These are phyloP conservation scores for Euzophera pinguis DNA, from an alignment of 2,888 invertebrate genomes.

Conservation along the genomic window DNA sequence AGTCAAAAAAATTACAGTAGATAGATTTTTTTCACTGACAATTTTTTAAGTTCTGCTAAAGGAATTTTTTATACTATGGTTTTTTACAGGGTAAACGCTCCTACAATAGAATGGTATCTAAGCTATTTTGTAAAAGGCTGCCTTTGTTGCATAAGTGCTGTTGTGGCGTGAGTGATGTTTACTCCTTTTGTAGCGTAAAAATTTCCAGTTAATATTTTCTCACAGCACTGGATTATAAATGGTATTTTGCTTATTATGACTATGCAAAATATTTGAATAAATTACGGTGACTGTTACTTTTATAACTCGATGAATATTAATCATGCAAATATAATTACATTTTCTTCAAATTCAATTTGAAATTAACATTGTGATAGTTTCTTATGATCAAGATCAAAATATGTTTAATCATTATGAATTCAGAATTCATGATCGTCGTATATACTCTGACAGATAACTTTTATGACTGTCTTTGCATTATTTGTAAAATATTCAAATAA, in stretches of 20 bases:
- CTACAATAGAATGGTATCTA: constrained; percentile 31
- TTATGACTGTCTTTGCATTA: too few relatives aligned
- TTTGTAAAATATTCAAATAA: too few relatives aligned
- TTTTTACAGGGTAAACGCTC: constrained; percentile 25
- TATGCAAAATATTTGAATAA: constrained; percentile 6
- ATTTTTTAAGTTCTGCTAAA: not conserved
- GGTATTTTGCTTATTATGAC: constrained; percentile 11
- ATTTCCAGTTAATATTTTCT: constrained; percentile 39
- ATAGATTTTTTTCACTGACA: constrained; percentile 3
- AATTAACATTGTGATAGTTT: too few relatives aligned
- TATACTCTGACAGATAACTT: too few relatives aligned
- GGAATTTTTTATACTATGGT: constrained; percentile 26
- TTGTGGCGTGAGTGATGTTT: constrained; percentile 44
- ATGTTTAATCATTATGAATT: too few relatives aligned
- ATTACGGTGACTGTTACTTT: constrained; percentile 5
- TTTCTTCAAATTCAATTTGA: too few relatives aligned
- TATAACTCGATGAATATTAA: not conserved
- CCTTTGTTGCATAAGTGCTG: constrained; percentile 45
- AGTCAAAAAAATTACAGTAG: constrained; percentile 15
- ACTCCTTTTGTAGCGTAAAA: constrained; percentile 38
- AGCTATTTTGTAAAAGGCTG: constrained; percentile 41
- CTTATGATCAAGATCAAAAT: too few relatives aligned
- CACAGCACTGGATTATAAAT: constrained; percentile 39
- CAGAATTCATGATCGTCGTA: too few relatives aligned
- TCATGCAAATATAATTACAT: not conserved